Evolutionary conservation across 2,113 vertebrate species (phyloP), one percentile per base, ranked within the genome.

Genomic region (Zeus faber): DNA sequence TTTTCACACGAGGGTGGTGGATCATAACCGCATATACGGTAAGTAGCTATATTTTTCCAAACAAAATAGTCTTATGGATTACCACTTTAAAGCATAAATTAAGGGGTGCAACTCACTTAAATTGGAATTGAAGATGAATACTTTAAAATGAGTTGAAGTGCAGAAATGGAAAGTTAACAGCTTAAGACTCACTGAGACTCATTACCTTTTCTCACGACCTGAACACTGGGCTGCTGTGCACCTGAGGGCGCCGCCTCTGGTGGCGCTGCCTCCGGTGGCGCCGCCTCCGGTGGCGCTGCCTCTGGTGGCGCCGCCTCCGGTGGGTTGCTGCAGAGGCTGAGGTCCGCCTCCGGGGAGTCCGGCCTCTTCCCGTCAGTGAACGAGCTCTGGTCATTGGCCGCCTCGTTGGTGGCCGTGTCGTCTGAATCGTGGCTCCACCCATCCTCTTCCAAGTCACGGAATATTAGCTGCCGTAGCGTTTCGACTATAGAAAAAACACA

Each of bases 171-270:
- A 29, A 29, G 27, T 29, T 29, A 29, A 29, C 4, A 29, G 4
- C 9, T 29, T 29, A n/a, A n/a, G n/a, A n/a, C n/a, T n/a, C n/a
- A n/a, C n/a, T 52, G 5, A 0, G 29, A 43, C 35, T 13, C 0
- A 40, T 78, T 78, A 91, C 89, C 89, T 86, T 86, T 88, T 69
- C 89, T 78, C 17, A 88, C 49, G 2, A 90, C 79, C 46, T 83
- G 77, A 44, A 85, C 8, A 5, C 57, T 26, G 1, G 26, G 39
- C 2, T 35, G 67, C 29, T 70, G n/a, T n/a, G 9, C 59, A 21
- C 71, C 85, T 0, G 63, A 70, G 0, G 49, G 47, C 35, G 79
- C 4, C 1, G 33, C 33, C 5, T 37, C 33, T n/a, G n/a, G 33
- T 37, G 9, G 57, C 24, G 72, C 72, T 0, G 17, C 3, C 24